Base-by-base conservation (phyloP, 2,113 vertebrate species). In the Pterocles burchelli region DNA sequence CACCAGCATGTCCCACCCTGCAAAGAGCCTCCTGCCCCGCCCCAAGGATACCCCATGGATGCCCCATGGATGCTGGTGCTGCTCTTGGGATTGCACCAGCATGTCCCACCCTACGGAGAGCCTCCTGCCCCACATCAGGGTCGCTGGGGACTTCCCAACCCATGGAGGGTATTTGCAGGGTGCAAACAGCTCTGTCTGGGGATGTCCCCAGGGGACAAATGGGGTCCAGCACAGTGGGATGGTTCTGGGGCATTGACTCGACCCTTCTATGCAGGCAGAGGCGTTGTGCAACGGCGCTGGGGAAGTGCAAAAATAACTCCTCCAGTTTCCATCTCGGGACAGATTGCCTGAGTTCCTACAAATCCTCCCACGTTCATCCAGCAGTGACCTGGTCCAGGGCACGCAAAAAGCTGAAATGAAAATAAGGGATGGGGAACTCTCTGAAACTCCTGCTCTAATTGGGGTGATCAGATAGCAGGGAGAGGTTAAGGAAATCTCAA, bases 381-480 rank as follows among this genome's bases (percentile, higher is more conserved):
- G 63, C 52, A 15, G 52, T 16, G 80, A 36, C 63, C 41, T 34
- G 24, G 10, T 17, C 63, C 68, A 80, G 51, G 4, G 73, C 46
- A 12, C 3, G 4, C 5, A 0, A 54, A 81, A 63, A 93, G 55
- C 65, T 59, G 28, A 59, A 61, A 63, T 26, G 46, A 58, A 90
- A 83, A 68, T 22, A 52, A 38, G 18, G 1, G 13, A 21, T 1
- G 0, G 24, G 49, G 48, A 92, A 16, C 26, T 57, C 26, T 66
- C 33, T 15, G 17, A 51, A 31, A 41, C 0, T 2, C 33, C n/a
- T 5, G 24, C 34, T 49, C 20, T 29, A 3, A 1, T 33, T 13
- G 11, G 76, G 36, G 54, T 41, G 62, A 38, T 36, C 46, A 4
- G 33, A 48, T 26, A 38, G 6, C 9, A 25, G 68, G 49, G 52